These are phyloP conservation scores for Falco berigora DNA, from an alignment of 2,797 vertebrate species.

Conservation along the genomic window DNA sequence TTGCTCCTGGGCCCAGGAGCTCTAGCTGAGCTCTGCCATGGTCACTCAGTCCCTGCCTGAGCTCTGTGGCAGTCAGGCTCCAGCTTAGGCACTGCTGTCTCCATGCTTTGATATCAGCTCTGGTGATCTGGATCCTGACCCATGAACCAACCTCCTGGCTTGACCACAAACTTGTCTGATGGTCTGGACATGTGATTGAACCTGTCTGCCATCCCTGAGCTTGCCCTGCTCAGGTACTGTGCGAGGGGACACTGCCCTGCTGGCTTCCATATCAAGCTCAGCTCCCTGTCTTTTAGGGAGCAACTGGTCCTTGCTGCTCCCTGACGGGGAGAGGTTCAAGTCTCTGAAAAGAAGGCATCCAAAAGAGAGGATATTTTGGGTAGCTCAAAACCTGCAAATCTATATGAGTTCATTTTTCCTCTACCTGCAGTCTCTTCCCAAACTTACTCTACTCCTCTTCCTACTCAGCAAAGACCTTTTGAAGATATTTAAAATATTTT, in stretches of 20 bases:
- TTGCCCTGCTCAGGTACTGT: not conserved
- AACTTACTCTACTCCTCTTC: not conserved
- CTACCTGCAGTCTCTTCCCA: not conserved
- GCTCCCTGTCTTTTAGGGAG: not conserved
- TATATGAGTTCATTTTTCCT: rapidly evolving
- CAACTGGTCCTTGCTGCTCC: not conserved
- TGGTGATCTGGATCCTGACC: not conserved
- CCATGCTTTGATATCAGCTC: not conserved
- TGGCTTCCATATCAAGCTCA: not conserved
- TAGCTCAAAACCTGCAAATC: not conserved
- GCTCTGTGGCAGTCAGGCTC: not conserved
- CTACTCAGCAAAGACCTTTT: not conserved
- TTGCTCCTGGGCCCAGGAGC: not conserved
- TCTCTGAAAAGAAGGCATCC: not conserved
- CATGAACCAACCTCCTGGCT: not conserved
- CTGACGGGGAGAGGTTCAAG: not conserved
- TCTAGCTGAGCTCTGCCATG: not conserved
- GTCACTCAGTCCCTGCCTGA: not conserved
- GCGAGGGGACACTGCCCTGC: not conserved
- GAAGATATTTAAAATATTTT: not conserved
- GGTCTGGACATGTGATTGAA: not conserved
- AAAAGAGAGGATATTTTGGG: not conserved
- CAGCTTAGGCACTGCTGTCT: not conserved
- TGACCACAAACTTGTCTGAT: not conserved
- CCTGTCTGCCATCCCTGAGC: not conserved